Conservation (phyloP, 2,888 invertebrate species). For the Rhimphoctona megacephalus region DNA sequence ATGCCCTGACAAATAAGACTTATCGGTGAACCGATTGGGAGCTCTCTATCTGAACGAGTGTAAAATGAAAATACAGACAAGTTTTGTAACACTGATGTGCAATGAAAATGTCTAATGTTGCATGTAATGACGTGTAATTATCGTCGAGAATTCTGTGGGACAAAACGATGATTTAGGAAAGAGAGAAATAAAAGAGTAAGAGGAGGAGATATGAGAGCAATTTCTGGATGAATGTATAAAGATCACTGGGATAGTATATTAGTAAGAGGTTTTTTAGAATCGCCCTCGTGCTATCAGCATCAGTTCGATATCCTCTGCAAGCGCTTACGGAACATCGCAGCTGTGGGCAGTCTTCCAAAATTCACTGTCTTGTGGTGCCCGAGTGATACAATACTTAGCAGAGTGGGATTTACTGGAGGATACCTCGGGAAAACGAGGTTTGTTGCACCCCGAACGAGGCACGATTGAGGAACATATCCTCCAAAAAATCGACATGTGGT, state of each 20-base stretch:
- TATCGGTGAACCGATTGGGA: slow-evolving; percentile 52
- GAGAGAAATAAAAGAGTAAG: slow-evolving; percentile 17
- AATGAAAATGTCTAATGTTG: slow-evolving; percentile 15
- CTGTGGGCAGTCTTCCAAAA: slow-evolving; percentile 48
- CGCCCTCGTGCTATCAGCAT: slow-evolving; percentile 60
- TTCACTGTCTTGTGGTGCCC: slow-evolving; percentile 65
- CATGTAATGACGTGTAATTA: slow-evolving; percentile 35
- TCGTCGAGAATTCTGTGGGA: slow-evolving; percentile 30
- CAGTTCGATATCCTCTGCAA: slow-evolving; percentile 34
- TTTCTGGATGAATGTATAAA: slow-evolving; percentile 45
- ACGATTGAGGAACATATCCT: background rate
- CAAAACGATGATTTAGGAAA: slow-evolving; percentile 40
- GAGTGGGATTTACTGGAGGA: background rate
- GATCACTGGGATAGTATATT: slow-evolving; percentile 57
- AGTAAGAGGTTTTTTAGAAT: slow-evolving; percentile 60
- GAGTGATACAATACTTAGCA: background rate
- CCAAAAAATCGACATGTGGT: slow-evolving; percentile 71
- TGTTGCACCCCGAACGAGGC: background rate
- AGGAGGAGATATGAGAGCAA: slow-evolving; percentile 16
- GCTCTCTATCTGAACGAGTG: slow-evolving; percentile 24
- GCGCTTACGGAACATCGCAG: slow-evolving; percentile 17
- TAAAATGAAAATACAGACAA: slow-evolving; percentile 6
- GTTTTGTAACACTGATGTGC: slow-evolving; percentile 41
- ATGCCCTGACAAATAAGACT: slow-evolving; percentile 50
- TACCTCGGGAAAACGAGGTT: background rate